Base-by-base conservation (phyloP, 2,797 vertebrate species). In the Chiropotes sagulatus region DNA sequence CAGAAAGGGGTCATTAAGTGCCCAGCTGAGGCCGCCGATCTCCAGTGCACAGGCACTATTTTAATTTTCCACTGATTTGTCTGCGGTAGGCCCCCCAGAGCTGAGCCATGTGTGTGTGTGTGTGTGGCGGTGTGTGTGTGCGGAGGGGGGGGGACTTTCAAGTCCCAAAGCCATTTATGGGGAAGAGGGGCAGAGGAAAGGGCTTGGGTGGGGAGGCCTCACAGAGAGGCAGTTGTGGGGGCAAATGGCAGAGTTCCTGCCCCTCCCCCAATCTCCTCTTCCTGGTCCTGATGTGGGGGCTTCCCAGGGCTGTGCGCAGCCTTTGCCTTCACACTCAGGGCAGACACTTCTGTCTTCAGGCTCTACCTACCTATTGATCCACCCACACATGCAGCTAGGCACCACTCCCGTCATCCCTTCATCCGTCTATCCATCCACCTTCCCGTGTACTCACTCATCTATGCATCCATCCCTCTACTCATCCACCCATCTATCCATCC, bases 41-140 rank as follows among this genome's bases (percentile, higher is more conserved):
- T 57, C 88, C 79, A 30, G 94, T 14, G 1, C 81, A 81, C 93
- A 98, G 95, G 67, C 94, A 10, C 92, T 96, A 76, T 78, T 98
- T 97, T 98, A 97, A 98, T 98, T 98, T 98, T 97, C 97, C 98
- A 95, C 93, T 86, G 97, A 97, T 98, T 97, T 97, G 96, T 96
- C 96, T 98, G 97, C 39, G 95, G 96, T 97, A 93, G 96, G 92
- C 90, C 97, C 95, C 95, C 87, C 82, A 85, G 78, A 76, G 94
- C 92, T 17, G 39, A 33, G 92, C 94, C 86, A 0, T 78, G 88
- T 81, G 92, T 93, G 85, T 52, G 75, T 30, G 58, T 30, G 46
- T n/a, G 76, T 22, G 70, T 12, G 70, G 36, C 6, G 52, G 10
- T 36, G 28, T 22, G 28, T 3, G 26, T 8, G 41, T 44, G 44